Conservation (phyloP, 2,888 invertebrate species). For the Lasioglossum lativentre region DNA sequence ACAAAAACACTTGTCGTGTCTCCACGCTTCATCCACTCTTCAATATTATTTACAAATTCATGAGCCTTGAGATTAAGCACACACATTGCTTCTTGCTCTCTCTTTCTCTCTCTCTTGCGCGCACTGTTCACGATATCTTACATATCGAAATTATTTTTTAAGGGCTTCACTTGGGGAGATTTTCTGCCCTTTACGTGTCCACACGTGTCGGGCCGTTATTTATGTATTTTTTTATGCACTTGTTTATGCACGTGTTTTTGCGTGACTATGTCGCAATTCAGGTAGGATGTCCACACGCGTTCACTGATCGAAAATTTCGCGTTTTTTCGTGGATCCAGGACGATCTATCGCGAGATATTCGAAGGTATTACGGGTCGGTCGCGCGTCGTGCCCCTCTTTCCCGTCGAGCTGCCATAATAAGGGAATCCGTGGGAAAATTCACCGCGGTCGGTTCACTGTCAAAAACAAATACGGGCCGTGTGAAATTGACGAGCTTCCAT, state of each 20-base stretch:
- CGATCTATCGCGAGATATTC: slow-evolving; percentile 52
- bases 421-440: slow-evolving; percentile 64
- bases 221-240: not conserved
- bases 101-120: not conserved
- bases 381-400: slow-evolving; percentile 20
- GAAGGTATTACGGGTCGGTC: slow-evolving; percentile 40
- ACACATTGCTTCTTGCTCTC: slow-evolving; percentile 25
- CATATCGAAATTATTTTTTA: slow-evolving; percentile 30
- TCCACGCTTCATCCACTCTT: slow-evolving; percentile 36
- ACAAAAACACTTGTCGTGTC: slow-evolving; percentile 54
- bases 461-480: slow-evolving; percentile 70
- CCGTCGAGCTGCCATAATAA: slow-evolving; percentile 51
- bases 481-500: slow-evolving; percentile 50
- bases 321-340: slow-evolving; percentile 45
- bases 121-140: slow-evolving; percentile 3
- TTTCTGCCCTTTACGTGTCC: slow-evolving; percentile 43
- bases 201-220: slow-evolving; percentile 11
- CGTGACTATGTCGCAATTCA: not conserved
- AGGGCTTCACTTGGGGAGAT: slow-evolving; percentile 26
- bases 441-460: slow-evolving; percentile 76
- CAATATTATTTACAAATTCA: slow-evolving; percentile 53
- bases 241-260: not conserved
- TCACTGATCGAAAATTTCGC: slow-evolving; percentile 50
- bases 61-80: slow-evolving; percentile 31
- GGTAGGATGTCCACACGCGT: not conserved